Percentiles rank a stretch among this genome's conserved stretches.
phyloP scores from a whole-genome alignment of 2,888 invertebrate genomes.

The Rapana venosa region DNA sequence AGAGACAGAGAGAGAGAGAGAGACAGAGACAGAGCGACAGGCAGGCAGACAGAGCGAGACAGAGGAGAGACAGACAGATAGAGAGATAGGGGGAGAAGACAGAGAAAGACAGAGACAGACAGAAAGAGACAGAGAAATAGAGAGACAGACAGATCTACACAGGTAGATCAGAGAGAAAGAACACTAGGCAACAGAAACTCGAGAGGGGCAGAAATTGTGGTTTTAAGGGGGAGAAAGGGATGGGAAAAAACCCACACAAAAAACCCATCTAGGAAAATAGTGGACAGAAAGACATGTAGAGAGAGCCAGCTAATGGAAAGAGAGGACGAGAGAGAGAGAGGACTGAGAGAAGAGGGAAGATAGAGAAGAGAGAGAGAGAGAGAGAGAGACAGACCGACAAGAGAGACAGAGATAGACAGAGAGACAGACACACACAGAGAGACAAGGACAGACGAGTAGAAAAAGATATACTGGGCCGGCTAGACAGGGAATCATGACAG shows the following conservation, averaged over 20 bases:
- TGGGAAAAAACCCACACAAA: not conserved
- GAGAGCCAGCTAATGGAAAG: not conserved
- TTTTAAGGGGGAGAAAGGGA: not conserved
- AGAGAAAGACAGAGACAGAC: not conserved
- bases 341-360: not conserved
- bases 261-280: not conserved
- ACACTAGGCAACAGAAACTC: too few relatives aligned
- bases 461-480: not conserved
- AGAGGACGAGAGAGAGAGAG: not conserved
- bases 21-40: not conserved
- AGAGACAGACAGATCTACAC: not conserved
- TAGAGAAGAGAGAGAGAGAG: conserved; percentile 6
- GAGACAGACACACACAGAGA: not conserved
- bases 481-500: not conserved
- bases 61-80: not conserved
- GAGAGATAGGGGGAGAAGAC: not conserved
- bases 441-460: not conserved
- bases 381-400: not conserved
- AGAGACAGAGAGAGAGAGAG: not conserved
- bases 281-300: not conserved
- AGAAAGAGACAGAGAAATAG: not conserved
- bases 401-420: not conserved
- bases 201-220: not conserved
- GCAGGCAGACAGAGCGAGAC: not conserved
- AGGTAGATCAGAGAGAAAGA: too few relatives aligned